Conservation (phyloP, 2,113 vertebrate species). For the Parotia lawesii region DNA sequence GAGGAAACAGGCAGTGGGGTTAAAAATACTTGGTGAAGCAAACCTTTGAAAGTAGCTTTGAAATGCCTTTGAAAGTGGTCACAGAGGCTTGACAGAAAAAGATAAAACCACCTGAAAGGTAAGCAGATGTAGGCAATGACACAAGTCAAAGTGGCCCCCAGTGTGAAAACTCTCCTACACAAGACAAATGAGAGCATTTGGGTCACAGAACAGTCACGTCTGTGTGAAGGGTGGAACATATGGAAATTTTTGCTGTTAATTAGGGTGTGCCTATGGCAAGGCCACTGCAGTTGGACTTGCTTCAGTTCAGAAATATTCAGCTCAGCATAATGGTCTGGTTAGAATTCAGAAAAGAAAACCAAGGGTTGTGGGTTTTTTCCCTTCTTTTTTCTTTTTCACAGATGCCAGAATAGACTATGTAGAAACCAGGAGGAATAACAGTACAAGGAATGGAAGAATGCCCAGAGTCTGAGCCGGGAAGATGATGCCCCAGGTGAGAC, state of each 20-base stretch:
- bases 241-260: constrained; percentile 39
- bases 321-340: constrained; percentile 17
- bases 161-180: neutral
- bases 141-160: neutral
- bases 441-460: neutral
- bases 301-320: constrained; percentile 20
- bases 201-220: constrained; percentile 17
- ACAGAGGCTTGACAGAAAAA: neutral
- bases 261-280: constrained; percentile 22
- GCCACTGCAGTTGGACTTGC: neutral
- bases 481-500: neutral
- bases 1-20: neutral
- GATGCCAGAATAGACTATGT: neutral
- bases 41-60: constrained; percentile 6
- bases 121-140: neutral
- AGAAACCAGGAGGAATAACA: neutral
- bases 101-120: neutral
- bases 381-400: neutral
- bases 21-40: neutral
- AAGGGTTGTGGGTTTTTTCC: neutral
- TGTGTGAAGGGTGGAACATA: constrained; percentile 29
- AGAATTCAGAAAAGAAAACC: neutral
- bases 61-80: constrained; percentile 22
- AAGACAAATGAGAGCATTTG: constrained; percentile 5
- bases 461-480: neutral